Base-by-base conservation (phyloP, 2,113 vertebrate genomes). In the Cricetomys ansorgei region DNA sequence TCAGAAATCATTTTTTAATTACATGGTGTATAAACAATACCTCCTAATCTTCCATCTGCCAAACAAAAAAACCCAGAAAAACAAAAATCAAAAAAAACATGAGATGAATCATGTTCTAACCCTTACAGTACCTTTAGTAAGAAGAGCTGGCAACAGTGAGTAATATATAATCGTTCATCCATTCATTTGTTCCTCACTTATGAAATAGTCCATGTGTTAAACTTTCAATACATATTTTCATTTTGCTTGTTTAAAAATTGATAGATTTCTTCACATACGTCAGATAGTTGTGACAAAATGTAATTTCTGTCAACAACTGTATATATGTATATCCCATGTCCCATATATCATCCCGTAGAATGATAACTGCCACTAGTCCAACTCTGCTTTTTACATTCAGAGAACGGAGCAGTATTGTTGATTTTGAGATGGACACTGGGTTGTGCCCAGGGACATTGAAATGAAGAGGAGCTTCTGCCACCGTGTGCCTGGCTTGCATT, bases 1-100 rank as follows among this genome's bases (percentile, higher is more conserved):
- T 97, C 97, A 98, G 96, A 98, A 98, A 98, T 98, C 92, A 97
- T 96, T 96, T 98, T 98, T 98, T 96, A 98, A 98, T 98, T 97
- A 96, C 97, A 96, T 96, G 95, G 94, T 94, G 96, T 96, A 98
- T 98, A 98, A 97, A 91, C 96, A 97, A 98, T 96, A 97, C 88
- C 95, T 97, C 64, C 88, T 97, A 98, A 97, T 96, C 91, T n/a
- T 98, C 94, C 67, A 96, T 97, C 98, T 98, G 97, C 97, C 97
- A 98, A 98, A 98, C 98, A 43, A 29, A 45, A 27, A 10, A 43
- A 73, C n/a, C n/a, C n/a, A n/a, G n/a, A n/a, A n/a, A n/a, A n/a
- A n/a, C n/a, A n/a, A n/a, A n/a, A n/a, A n/a, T n/a, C n/a, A 25
- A 73, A 27, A 23, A 70, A 70, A 40, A 94, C 95, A 98, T 95